These are phyloP conservation scores for Nymphalis polychloros DNA, from an alignment of 2,888 invertebrate species.

Conservation along the genomic window DNA sequence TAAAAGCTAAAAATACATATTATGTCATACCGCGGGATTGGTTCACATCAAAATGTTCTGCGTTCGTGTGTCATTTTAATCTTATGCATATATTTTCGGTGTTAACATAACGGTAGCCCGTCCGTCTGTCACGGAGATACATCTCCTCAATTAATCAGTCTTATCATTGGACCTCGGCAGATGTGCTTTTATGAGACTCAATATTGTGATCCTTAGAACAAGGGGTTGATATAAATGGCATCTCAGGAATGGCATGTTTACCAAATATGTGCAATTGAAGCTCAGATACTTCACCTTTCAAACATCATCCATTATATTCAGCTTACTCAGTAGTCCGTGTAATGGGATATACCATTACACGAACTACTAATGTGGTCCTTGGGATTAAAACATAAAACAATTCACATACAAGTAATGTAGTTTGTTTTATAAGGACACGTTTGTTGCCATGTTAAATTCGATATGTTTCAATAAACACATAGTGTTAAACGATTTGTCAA, in stretches of 20 bases:
- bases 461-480: neutral
- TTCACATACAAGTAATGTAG: no score
- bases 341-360: no score
- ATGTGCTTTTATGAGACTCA: constrained; percentile 27
- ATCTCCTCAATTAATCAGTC: constrained; percentile 74
- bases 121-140: constrained; percentile 61
- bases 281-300: no score
- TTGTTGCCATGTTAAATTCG: neutral
- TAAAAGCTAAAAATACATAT: constrained; percentile 7
- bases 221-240: neutral
- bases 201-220: constrained; percentile 15
- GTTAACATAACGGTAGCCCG: constrained; percentile 56
- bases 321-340: no score
- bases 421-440: neutral
- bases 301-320: no score
- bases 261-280: no score
- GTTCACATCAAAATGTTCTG: constrained; percentile 22
- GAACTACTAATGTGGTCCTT: no score
- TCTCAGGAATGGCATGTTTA: neutral
- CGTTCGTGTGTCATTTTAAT: constrained; percentile 35
- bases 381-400: no score
- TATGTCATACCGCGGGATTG: constrained; percentile 14
- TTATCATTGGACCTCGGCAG: constrained; percentile 45
- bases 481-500: neutral
- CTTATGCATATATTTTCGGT: constrained; percentile 33